phyloP scores from a whole-genome alignment of 2,888 invertebrate genomes.

The Cremastinae sp. region DNA sequence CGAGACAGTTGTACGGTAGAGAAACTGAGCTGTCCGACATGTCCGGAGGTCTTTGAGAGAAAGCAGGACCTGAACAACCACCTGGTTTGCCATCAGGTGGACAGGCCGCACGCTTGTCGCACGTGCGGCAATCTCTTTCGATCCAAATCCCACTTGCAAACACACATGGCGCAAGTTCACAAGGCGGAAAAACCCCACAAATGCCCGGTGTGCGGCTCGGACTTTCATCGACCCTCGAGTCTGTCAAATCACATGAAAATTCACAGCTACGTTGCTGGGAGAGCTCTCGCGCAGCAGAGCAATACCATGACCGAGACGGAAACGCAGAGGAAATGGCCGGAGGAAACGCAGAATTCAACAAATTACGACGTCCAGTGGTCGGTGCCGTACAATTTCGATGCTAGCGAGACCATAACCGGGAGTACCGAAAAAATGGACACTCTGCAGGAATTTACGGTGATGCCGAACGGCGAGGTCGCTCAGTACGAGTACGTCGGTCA shows the following conservation, averaged over 20 bases:
- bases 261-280: conserved; percentile 80
- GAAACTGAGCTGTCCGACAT: conserved; percentile 74
- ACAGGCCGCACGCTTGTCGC: conserved; percentile 80
- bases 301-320: conserved; percentile 58
- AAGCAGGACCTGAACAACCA: conserved; percentile 81
- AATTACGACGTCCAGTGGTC: conserved; percentile 76
- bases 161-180: conserved; percentile 76
- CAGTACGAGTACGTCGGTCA: conserved; percentile 74
- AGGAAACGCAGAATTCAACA: conserved; percentile 56
- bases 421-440: conserved; percentile 71
- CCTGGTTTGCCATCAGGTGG: conserved; percentile 81
- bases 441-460: conserved; percentile 75
- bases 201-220: conserved; percentile 80
- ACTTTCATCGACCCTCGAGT: conserved; percentile 81
- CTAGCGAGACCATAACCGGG: conserved; percentile 61
- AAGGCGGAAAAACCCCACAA: conserved; percentile 74
- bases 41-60: conserved; percentile 79
- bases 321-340: conserved; percentile 69
- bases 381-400: conserved; percentile 70
- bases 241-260: conserved; percentile 82
- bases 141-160: conserved; percentile 76
- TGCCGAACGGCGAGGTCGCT: conserved; percentile 75
- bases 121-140: conserved; percentile 79
- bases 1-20: conserved; percentile 66
- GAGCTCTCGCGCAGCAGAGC: conserved; percentile 74